These are phyloP conservation scores for Augochlora pura DNA, from an alignment of 1,140 invertebrate genomes.

Conservation along the genomic window DNA sequence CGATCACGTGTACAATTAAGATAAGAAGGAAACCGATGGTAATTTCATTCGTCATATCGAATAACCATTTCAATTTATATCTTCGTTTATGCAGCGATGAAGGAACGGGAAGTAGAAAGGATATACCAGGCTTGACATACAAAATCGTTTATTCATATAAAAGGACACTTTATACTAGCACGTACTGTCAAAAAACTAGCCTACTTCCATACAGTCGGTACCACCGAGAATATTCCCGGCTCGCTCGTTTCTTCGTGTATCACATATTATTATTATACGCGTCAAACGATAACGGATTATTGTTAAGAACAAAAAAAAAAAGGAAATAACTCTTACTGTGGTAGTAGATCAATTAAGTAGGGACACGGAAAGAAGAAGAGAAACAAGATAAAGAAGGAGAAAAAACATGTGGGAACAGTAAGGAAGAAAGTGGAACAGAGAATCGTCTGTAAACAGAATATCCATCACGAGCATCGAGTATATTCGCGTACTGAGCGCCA, in stretches of 20 bases:
- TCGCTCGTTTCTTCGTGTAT: constrained; percentile 73
- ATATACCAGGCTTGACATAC: constrained; percentile 66
- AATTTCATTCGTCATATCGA: neutral
- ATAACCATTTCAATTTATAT: no score
- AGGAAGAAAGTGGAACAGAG: neutral
- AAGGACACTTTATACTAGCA: constrained; percentile 79
- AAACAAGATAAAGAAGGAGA: neutral
- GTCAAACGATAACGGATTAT: constrained; percentile 62
- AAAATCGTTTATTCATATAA: constrained; percentile 79
- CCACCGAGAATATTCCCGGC: constrained; percentile 61
- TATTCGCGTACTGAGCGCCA: constrained; percentile 37
- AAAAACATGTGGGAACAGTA: neutral
- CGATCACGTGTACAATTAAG: no score
- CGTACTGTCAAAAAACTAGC: constrained; percentile 74
- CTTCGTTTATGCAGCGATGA: neutral
- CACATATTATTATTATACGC: constrained; percentile 74
- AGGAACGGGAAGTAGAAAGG: neutral
- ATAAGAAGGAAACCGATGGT: no score
- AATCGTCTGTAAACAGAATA: constrained; percentile 1
- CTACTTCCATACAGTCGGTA: constrained; percentile 71
- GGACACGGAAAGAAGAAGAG: neutral
- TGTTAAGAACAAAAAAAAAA: constrained; percentile 45
- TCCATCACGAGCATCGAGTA: constrained; percentile 43
- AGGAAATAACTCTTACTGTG: constrained; percentile 27
- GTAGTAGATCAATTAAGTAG: constrained; percentile 3